phyloP scores from a whole-genome alignment of 1,140 invertebrate genomes.

The Aphelinus certus region DNA sequence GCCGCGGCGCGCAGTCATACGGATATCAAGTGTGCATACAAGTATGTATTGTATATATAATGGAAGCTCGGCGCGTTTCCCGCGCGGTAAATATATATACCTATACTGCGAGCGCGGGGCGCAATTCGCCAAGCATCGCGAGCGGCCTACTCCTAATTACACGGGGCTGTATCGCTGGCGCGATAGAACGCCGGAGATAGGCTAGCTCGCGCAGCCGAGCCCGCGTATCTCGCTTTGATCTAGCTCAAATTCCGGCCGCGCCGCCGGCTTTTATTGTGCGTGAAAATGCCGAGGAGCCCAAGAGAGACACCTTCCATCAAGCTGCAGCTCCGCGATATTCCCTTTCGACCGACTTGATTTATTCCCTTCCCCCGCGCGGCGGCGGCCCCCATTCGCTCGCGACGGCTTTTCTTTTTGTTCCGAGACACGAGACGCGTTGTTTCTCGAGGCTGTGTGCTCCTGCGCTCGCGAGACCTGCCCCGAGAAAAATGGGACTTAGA shows the following conservation, averaged over 20 bases:
- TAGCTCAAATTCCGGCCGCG: not conserved
- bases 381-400: not conserved
- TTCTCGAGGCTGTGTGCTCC: too few species aligned
- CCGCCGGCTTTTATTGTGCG: conserved; percentile 9
- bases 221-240: conserved; percentile 1
- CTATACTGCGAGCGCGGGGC: not conserved
- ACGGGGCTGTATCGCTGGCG: conserved; percentile 14
- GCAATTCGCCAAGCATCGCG: not conserved
- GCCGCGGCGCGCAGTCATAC: not conserved
- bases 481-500: too few species aligned
- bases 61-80: not conserved
- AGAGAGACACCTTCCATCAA: too few species aligned
- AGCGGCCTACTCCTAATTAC: conserved; percentile 29
- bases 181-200: conserved; percentile 1
- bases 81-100: not conserved
- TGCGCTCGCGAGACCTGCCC: too few species aligned
- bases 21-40: not conserved
- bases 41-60: too few species aligned
- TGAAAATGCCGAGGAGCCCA: conserved; percentile 14
- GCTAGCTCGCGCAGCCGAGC: conserved; percentile 1
- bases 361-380: not conserved
- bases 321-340: too few species aligned
- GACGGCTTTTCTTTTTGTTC: too few species aligned
- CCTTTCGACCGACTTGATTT: not conserved
- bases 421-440: too few species aligned